Percentiles rank a stretch among this genome's conserved stretches.
These are phyloP conservation scores for Sericinus montela DNA, from an alignment of 2,888 invertebrate genomes.

Conservation along the genomic window DNA sequence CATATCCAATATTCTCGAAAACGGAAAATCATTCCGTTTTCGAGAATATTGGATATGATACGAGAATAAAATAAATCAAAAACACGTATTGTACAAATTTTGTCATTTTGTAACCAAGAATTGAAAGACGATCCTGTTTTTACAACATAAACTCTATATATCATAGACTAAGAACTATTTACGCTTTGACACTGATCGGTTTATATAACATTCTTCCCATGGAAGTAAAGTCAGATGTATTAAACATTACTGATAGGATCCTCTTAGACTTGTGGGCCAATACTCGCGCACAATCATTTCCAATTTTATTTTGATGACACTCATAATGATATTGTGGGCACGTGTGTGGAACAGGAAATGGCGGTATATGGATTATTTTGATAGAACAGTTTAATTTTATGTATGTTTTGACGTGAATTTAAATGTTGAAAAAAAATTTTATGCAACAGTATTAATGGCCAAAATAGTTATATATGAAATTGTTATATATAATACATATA, in stretches of 20 bases:
- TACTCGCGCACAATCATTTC: constrained; percentile 47
- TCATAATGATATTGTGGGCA: constrained; percentile 54
- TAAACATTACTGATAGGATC: constrained; percentile 9
- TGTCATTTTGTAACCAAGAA: too few species aligned
- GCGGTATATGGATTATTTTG: constrained; percentile 1
- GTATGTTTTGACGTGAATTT: background rate
- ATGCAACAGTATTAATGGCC: too few species aligned
- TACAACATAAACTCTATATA: background rate
- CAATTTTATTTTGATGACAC: constrained; percentile 65
- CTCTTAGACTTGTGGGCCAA: constrained; percentile 14
- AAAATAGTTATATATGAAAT: too few species aligned
- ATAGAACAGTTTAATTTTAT: background rate
- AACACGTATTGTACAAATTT: too few species aligned
- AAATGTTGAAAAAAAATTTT: too few species aligned
- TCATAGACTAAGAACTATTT: background rate
- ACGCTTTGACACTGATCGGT: background rate
- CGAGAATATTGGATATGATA: too few species aligned
- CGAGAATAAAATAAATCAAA: too few species aligned
- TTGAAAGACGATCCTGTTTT: background rate
- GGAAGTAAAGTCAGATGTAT: constrained; percentile 14
- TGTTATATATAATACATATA: too few species aligned
- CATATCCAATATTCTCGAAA: too few species aligned
- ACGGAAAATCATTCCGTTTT: too few species aligned
- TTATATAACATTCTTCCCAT: background rate
- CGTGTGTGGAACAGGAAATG: constrained; percentile 21